These are phyloP conservation scores for Serranus cabrilla DNA, from an alignment of 2,797 vertebrate species.

Conservation along the genomic window DNA sequence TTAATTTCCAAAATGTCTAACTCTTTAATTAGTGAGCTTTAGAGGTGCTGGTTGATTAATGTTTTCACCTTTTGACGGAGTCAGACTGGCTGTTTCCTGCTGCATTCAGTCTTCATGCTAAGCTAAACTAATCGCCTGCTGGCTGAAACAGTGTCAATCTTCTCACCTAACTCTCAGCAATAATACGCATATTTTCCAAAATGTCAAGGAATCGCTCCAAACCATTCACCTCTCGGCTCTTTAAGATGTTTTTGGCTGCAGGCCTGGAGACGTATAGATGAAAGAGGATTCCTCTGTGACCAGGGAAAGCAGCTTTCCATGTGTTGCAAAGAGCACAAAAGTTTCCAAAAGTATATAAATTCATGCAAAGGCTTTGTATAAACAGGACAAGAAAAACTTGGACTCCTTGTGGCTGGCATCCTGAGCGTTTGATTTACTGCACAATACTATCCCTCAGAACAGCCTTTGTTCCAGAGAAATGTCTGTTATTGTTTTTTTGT, in stretches of 20 bases:
- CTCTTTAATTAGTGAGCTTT: not conserved
- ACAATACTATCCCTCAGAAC: constrained; percentile 76
- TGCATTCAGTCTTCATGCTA: not conserved
- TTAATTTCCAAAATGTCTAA: not conserved
- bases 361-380: constrained; percentile 21
- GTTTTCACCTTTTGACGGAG: not conserved
- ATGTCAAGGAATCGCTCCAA: not conserved
- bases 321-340: not conserved
- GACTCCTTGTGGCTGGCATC: constrained; percentile 66
- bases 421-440: constrained; percentile 74
- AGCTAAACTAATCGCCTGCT: not conserved
- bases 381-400: constrained; percentile 49
- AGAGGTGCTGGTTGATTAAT: too few relatives aligned
- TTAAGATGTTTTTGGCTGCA: not conserved
- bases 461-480: constrained; percentile 81
- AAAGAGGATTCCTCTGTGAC: constrained; percentile 29
- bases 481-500: constrained; percentile 86
- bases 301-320: not conserved
- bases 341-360: not conserved
- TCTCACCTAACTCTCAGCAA: not conserved
- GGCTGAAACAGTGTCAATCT: not conserved
- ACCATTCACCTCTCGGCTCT: not conserved
- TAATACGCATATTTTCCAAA: not conserved
- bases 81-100: not conserved
- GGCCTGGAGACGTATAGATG: not conserved